Conservation (phyloP, 2,113 vertebrate species). For the Pygoscelis antarcticus region DNA sequence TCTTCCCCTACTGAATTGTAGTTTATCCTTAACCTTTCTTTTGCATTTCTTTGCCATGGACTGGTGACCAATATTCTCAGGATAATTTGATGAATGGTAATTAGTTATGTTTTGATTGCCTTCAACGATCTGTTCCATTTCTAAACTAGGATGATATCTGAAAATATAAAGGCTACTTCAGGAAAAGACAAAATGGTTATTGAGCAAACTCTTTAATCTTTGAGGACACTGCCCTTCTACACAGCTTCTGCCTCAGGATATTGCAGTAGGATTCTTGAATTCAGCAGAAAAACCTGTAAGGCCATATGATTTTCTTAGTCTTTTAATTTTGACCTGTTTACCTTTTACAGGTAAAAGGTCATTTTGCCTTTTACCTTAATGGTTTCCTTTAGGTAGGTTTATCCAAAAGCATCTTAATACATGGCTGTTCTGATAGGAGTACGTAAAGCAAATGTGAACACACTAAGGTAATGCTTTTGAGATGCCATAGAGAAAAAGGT, state of each 20-base stretch:
- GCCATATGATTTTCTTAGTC: not conserved
- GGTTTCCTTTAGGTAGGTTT: not conserved
- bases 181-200: not conserved
- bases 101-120: not conserved
- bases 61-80: not conserved
- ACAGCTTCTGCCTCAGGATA: not conserved
- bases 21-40: not conserved
- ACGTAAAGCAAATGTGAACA: not conserved
- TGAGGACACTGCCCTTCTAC: not conserved
- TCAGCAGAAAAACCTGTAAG: not conserved
- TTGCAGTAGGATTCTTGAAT: not conserved
- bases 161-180: not conserved
- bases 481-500: not conserved
- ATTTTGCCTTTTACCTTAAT: not conserved
- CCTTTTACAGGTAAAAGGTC: not conserved
- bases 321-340: not conserved
- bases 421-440: accelerated
- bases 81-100: not conserved
- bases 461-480: not conserved
- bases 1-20: not conserved
- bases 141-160: not conserved
- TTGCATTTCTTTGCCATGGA: not conserved
- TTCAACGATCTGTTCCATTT: not conserved
- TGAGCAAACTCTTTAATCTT: not conserved
- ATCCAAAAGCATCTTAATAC: not conserved